Evolutionary conservation across 2,888 invertebrate genomes (phyloP).

Genomic region (Lepidochitona cinerea): DNA sequence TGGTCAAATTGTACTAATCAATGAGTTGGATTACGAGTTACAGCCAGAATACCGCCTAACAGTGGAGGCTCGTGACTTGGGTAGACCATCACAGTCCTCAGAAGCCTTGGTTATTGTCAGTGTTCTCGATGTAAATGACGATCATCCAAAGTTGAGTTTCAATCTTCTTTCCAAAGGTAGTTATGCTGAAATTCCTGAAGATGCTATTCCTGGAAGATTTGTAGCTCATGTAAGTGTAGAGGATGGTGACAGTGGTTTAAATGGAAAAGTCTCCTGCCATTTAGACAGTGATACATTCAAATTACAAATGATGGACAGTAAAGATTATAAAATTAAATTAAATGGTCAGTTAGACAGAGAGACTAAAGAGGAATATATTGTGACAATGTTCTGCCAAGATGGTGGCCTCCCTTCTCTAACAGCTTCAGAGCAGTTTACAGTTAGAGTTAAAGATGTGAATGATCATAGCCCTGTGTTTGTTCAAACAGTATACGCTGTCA

Average conservation of each 20-base stretch:
- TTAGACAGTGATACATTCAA: slow-evolving; percentile 43
- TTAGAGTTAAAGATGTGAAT: slow-evolving; percentile 62
- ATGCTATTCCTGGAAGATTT: slow-evolving; percentile 53
- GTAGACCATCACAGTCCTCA: slow-evolving; percentile 45
- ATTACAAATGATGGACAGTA: slow-evolving; percentile 46
- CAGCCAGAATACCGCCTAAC: slow-evolving; percentile 37
- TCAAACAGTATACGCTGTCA: slow-evolving; percentile 37
- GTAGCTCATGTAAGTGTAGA: slow-evolving; percentile 62
- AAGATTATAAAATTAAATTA: slow-evolving; percentile 55
- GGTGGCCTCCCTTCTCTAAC: slow-evolving; percentile 54
- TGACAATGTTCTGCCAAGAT: slow-evolving; percentile 60
- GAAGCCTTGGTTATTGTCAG: slow-evolving; percentile 48
- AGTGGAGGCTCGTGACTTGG: slow-evolving; percentile 55
- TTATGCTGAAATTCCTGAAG: slow-evolving; percentile 50
- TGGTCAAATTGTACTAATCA: slow-evolving; percentile 48
- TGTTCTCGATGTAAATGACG: slow-evolving; percentile 91
- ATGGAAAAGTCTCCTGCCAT: slow-evolving; percentile 53
- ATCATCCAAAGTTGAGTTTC: slow-evolving; percentile 80
- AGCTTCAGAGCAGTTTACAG: slow-evolving; percentile 44
- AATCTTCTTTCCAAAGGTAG: slow-evolving; percentile 47
- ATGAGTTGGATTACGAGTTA: slow-evolving; percentile 44
- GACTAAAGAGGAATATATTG: slow-evolving; percentile 38
- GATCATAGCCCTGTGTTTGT: slow-evolving; percentile 59
- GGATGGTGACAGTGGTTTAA: slow-evolving; percentile 61
- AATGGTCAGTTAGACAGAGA: slow-evolving; percentile 56